Evolutionary conservation across 2,888 invertebrate genomes (phyloP), one percentile per base, ranked within the genome.

Genomic region (Lasioglossum vierecki): DNA sequence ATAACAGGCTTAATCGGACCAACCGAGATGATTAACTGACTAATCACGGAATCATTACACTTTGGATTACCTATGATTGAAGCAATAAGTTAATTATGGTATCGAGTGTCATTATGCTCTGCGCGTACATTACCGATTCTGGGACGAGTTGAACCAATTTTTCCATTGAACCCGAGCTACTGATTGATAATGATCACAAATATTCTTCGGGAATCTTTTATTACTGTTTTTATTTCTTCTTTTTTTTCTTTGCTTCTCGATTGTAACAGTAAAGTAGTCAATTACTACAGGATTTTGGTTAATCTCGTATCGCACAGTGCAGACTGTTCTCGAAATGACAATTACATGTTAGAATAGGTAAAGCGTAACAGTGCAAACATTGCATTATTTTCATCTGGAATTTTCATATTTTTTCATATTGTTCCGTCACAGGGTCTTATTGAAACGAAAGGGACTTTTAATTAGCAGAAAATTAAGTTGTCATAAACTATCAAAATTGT

Each of bases 341-440:
- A 30, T 30, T 63, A 30, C 15, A 63, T 30, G 8, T 30, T 30
- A 30, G 15, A n/a, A n/a, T 11, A 4, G n/a, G 57, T n/a, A 9
- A n/a, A n/a, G n/a, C 22, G 22, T 4, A 66, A 22, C 4, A 35
- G 35, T 39, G n/a, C 53, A 26, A 8, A 3, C 15, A n/a, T 3
- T 53, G 53, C 74, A 74, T 26, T 39, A 74, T 74, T 74, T 57
- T 57, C 74, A n/a, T 53, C 53, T 53, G 74, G 1, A 74, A n/a
- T 39, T 35, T 57, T 74, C 39, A 39, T 57, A 26, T 70, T 18
- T 66, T 66, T 35, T 13, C 44, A 13, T 13, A 13, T 15, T 15
- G 22, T 9, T 68, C 9, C 35, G 39, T 9, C 22, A 22, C 9
- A 68, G 4, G 22, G 35, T 35, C 3, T 3, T 18, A 35, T n/a